Conservation (phyloP, 2,113 vertebrate genomes). For the Etheostoma spectabile region DNA sequence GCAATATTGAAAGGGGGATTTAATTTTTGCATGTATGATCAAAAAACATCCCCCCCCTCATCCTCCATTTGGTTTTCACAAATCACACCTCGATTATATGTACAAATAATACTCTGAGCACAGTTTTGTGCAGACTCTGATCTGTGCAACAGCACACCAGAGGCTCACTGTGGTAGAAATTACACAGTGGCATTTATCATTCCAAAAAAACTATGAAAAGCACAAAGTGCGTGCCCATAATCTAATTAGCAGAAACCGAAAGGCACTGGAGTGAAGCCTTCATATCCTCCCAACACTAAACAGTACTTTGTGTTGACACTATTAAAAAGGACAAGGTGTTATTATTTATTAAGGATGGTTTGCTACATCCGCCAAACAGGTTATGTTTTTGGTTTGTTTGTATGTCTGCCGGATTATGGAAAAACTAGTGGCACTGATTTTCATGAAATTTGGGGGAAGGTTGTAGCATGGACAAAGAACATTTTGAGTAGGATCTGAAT, state of each 20-base stretch:
- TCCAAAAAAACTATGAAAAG: constrained; percentile 16
- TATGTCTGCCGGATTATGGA: too few species aligned
- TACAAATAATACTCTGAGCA: constrained; percentile 14
- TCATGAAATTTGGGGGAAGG: too few species aligned
- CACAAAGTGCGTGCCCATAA: constrained; percentile 21
- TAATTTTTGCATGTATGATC: too few species aligned
- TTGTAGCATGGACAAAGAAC: too few species aligned
- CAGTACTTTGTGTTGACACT: not conserved
- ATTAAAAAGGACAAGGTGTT: not conserved
- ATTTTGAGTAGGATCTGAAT: too few species aligned
- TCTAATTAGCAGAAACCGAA: constrained; percentile 39
- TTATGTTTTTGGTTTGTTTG: not conserved
- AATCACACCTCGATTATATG: not conserved
- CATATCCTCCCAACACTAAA: not conserved
- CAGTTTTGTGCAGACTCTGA: constrained; percentile 8
- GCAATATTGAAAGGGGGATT: too few species aligned
- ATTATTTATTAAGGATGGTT: too few species aligned
- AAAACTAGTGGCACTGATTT: too few species aligned
- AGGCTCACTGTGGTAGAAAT: constrained; percentile 13
- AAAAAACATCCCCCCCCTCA: too few species aligned
- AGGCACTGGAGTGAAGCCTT: constrained; percentile 10
- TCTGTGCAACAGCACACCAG: constrained; percentile 6
- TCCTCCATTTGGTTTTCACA: too few species aligned
- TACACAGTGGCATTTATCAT: constrained; percentile 16
- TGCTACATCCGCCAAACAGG: not conserved